Conservation (phyloP, 2,797 vertebrate species). For the Avahi laniger region DNA sequence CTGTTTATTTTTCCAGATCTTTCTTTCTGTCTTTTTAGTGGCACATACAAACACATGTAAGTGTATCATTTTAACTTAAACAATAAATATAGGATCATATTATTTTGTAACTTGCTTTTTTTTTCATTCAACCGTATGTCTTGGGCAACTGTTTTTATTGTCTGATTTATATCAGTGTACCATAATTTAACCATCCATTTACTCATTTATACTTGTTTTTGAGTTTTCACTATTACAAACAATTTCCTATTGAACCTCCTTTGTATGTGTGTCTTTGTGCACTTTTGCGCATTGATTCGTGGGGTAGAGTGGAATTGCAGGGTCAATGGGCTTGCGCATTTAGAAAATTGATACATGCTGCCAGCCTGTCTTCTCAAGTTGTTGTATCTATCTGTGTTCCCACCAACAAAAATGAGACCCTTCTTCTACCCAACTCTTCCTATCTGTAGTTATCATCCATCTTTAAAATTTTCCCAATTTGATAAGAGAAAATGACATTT, state of each 20-base stretch:
- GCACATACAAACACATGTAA: not conserved
- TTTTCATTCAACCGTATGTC: not conserved
- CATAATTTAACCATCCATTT: not conserved
- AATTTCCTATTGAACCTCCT: not conserved
- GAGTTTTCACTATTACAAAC: not conserved
- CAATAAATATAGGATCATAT: not conserved
- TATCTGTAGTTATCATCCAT: not conserved
- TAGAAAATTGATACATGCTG: not conserved
- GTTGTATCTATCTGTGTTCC: not conserved
- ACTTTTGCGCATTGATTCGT: not conserved
- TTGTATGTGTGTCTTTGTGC: not conserved
- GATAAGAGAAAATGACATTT: not conserved
- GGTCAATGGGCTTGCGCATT: not conserved
- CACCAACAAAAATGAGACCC: not conserved
- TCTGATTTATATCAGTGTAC: not conserved
- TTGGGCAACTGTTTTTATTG: not conserved
- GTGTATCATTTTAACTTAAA: constrained; percentile 13
- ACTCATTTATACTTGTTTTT: not conserved
- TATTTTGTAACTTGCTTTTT: constrained; percentile 23
- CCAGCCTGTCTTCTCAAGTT: not conserved
- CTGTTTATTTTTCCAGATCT: not conserved
- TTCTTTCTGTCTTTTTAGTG: not conserved
- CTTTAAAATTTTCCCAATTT: not conserved
- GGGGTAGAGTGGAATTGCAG: not conserved
- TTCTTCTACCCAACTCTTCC: not conserved